Conservation (phyloP, 2,888 invertebrate genomes). For the Ichneumoninae sp. region DNA sequence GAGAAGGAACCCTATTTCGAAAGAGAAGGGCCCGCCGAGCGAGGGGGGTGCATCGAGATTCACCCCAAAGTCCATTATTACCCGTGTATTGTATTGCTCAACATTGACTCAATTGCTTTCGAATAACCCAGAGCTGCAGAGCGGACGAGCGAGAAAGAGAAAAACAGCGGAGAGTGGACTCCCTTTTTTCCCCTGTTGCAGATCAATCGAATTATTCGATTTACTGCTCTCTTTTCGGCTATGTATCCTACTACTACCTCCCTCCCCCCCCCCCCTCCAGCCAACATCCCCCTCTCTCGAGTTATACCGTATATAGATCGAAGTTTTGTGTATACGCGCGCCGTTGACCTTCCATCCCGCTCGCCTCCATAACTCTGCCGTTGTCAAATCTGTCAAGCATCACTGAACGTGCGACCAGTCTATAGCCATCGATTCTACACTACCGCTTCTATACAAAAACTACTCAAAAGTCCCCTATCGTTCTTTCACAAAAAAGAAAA, state of each 20-base stretch:
- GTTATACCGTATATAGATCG: slow-evolving; percentile 11
- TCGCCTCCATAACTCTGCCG: slow-evolving; percentile 72
- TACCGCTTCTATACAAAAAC: slow-evolving; percentile 42
- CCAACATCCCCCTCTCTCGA: background rate
- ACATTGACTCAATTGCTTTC: slow-evolving; percentile 85
- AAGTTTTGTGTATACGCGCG: slow-evolving; percentile 34
- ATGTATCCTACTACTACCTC: slow-evolving; percentile 27
- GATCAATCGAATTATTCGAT: slow-evolving; percentile 83
- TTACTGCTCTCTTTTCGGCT: slow-evolving; percentile 82
- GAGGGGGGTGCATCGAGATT: slow-evolving; percentile 78
- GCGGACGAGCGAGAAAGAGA: slow-evolving; percentile 49
- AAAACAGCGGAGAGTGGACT: slow-evolving; percentile 47
- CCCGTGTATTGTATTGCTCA: slow-evolving; percentile 84
- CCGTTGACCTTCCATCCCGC: slow-evolving; percentile 74
- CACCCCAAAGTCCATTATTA: slow-evolving; percentile 84
- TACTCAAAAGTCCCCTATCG: slow-evolving; percentile 21
- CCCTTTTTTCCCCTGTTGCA: slow-evolving; percentile 70
- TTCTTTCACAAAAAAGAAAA: slow-evolving; percentile 10
- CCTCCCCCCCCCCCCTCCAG: background rate
- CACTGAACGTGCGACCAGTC: slow-evolving; percentile 63
- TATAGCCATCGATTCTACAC: slow-evolving; percentile 40
- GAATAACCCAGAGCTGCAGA: slow-evolving; percentile 78
- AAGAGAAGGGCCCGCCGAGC: slow-evolving; percentile 14
- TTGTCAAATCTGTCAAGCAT: slow-evolving; percentile 75
- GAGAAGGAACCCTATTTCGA: slow-evolving; percentile 31